Conservation (phyloP, 2,797 vertebrate genomes). For the Sylvilagus floridanus region DNA sequence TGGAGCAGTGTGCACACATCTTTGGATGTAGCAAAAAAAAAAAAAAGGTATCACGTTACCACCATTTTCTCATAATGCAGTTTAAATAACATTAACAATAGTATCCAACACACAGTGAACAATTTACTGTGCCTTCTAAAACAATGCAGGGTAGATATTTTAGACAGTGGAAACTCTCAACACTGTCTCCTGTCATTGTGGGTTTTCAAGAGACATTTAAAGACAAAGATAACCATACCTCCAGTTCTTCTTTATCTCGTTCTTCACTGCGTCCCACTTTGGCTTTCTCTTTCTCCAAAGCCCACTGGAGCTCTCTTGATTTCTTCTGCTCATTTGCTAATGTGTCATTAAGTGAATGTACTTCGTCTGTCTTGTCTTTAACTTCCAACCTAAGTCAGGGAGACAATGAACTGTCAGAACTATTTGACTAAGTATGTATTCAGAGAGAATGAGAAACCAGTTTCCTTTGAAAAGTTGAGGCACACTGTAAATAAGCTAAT, state of each 20-base stretch:
- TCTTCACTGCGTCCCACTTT: conserved; percentile 90
- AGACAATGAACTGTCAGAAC: background rate
- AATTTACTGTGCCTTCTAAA: background rate
- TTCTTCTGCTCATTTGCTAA: conserved; percentile 93
- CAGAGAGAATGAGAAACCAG: background rate
- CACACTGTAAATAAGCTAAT: background rate
- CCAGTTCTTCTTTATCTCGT: conserved; percentile 92
- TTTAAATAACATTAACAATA: background rate
- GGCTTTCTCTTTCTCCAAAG: conserved; percentile 93
- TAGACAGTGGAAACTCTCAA: background rate
- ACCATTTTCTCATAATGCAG: background rate
- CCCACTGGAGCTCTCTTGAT: conserved; percentile 94
- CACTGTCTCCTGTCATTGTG: background rate
- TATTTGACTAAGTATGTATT: background rate
- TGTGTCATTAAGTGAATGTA: conserved; percentile 91
- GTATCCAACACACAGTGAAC: background rate
- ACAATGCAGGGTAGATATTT: background rate
- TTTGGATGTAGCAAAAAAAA: background rate
- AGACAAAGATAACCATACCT: conserved; percentile 88
- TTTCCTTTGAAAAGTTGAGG: background rate
- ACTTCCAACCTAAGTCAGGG: conserved; percentile 90
- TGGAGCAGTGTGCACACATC: background rate
- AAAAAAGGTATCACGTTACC: background rate
- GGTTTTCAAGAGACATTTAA: conserved; percentile 9
- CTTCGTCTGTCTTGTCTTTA: conserved; percentile 92